These are phyloP conservation scores for Acomys russatus DNA, from an alignment of 2,797 vertebrate species.

Conservation along the genomic window DNA sequence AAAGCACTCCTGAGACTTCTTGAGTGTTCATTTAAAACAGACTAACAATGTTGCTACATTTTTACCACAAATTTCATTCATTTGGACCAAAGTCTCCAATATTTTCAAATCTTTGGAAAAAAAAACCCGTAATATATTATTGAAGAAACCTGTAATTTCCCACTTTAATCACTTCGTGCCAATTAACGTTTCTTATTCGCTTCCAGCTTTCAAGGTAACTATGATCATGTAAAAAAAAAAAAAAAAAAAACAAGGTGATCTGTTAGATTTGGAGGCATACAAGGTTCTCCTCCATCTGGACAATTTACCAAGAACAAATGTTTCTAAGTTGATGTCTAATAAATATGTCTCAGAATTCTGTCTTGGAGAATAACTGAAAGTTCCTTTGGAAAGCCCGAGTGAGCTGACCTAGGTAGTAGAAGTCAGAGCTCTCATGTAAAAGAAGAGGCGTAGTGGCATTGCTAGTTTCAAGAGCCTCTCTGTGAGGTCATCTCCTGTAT, in stretches of 20 bases:
- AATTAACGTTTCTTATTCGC: slow-evolving; percentile 30
- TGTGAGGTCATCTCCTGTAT: not conserved
- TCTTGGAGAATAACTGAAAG: not conserved
- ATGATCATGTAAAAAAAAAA: not conserved
- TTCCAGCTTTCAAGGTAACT: slow-evolving; percentile 13
- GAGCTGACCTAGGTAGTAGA: not conserved
- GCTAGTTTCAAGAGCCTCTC: slow-evolving; percentile 19
- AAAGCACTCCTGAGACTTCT: not conserved
- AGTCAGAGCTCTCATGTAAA: not conserved
- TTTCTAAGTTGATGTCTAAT: not conserved
- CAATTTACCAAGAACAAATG: not conserved
- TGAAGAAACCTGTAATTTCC: slow-evolving; percentile 31
- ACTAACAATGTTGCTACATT: not conserved
- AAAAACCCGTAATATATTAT: not conserved
- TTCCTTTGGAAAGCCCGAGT: not conserved
- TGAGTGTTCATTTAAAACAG: slow-evolving; percentile 9
- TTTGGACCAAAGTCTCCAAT: not conserved
- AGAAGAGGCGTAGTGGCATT: not conserved
- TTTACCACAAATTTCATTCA: slow-evolving; percentile 18
- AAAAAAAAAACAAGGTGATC: not conserved
- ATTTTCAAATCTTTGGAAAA: slow-evolving; percentile 33
- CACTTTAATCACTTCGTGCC: not conserved
- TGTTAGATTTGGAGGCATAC: slow-evolving; percentile 19
- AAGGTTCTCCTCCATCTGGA: not conserved
- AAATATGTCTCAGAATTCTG: not conserved